Base-by-base conservation (phyloP, 2,888 invertebrate species). In the Drosophila diplacantha region DNA sequence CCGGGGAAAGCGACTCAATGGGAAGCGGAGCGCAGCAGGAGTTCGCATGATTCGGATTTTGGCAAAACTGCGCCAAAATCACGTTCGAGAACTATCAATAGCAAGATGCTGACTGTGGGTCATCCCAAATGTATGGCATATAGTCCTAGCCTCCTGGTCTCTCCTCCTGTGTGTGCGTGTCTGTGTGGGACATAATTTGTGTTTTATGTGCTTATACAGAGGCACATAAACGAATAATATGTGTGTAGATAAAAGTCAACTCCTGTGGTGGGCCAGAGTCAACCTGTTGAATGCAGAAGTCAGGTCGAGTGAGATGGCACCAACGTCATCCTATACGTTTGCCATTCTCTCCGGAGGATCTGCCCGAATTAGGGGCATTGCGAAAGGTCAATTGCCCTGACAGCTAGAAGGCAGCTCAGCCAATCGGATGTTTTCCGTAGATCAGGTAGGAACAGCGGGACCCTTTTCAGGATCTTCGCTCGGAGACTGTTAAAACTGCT, bases 21-120 rank as follows among this genome's bases (percentile, higher is more conserved):
- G 44, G 49, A 61, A 59, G 61, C 62, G 55, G 69, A 55, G 49
- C 81, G 47, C 78, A 79, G 78, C 78, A 83, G 83, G 78, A 79
- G 78, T 16, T 26, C 22, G 43, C 50, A 34, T 47, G 69, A 52
- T 55, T 63, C 59, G 59, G 41, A 72, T 74, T 78, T 81, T 64
- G 79, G 63, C 65, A 78, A 73, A 82, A 85, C 73, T 74, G 74
- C 74, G 82, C 75, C 74, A 84, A 85, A 84, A 85, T 86, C 86
- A 85, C 85, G 86, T 85, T 80, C 85, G 66, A 65, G 38, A 74
- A 83, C 78, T 71, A 79, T 85, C 84, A 85, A 85, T 85, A 74
- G 63, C 51, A 65, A 60, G 71, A 59, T 39, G 61, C 51, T 41
- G 63, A 31, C 50, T 59, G 47, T 50, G 67, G 69, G 62, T 67